These are phyloP conservation scores for Elephas maximus DNA, from an alignment of 2,113 vertebrate genomes.

Conservation along the genomic window DNA sequence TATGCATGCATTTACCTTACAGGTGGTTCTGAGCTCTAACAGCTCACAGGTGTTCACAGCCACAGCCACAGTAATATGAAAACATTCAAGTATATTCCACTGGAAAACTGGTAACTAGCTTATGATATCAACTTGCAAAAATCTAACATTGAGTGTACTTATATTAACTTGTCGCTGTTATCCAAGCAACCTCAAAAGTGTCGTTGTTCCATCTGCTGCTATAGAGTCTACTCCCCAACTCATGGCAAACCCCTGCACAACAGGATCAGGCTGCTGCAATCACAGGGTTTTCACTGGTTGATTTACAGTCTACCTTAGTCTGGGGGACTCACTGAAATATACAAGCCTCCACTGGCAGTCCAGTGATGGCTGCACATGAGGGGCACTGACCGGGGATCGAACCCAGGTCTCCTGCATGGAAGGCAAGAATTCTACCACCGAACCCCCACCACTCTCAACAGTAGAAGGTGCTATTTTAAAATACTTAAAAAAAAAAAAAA, in stretches of 20 bases:
- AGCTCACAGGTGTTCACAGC: not conserved
- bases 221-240: not conserved
- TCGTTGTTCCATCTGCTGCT: not conserved
- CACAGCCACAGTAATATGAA: not conserved
- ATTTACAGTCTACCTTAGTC: too few relatives aligned
- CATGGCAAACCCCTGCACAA: not conserved
- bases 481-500: not conserved
- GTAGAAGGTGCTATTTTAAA: constrained; percentile 35
- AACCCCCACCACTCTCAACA: not conserved
- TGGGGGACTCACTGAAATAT: too few relatives aligned
- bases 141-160: not conserved
- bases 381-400: not conserved
- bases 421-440: not conserved
- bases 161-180: not conserved
- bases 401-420: not conserved
- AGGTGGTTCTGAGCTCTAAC: not conserved
- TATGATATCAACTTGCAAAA: not conserved
- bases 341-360: too few relatives aligned
- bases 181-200: not conserved
- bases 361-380: not conserved
- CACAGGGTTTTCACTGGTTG: too few relatives aligned
- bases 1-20: not conserved
- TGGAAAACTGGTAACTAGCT: not conserved
- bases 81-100: not conserved
- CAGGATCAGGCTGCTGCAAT: too few relatives aligned